A percentile compares a stretch with the other conserved stretches of the same genome.
Conservation (phyloP, 2,113 vertebrate genomes). For the Austrofundulus limnaeus region DNA sequence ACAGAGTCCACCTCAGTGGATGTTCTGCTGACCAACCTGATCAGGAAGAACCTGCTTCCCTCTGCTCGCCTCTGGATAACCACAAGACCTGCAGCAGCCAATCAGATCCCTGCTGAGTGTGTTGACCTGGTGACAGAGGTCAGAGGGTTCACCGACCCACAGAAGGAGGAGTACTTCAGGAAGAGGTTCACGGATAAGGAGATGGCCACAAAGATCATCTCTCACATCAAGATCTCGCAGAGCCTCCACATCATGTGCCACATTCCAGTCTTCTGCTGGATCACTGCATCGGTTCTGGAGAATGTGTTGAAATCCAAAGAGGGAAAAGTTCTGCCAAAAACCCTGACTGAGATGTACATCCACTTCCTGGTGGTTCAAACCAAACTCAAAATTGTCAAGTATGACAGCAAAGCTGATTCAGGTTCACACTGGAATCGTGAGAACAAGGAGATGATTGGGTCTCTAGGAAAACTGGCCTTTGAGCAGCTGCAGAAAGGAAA, state of each 20-base stretch:
- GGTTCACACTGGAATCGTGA: conserved; percentile 31
- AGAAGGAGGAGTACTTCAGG: too few species aligned
- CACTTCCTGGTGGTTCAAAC: too few species aligned
- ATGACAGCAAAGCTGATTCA: not conserved
- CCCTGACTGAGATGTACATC: conserved; percentile 36
- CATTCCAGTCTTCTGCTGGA: conserved; percentile 12
- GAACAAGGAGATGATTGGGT: conserved; percentile 18
- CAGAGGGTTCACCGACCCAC: too few species aligned
- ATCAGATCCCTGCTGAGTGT: too few species aligned
- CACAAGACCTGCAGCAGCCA: too few species aligned
- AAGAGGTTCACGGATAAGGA: not conserved
- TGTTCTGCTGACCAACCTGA: too few species aligned
- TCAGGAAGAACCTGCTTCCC: too few species aligned
- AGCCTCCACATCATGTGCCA: too few species aligned
- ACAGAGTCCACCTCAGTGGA: too few species aligned
- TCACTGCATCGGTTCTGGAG: conserved; percentile 24
- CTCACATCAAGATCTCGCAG: not conserved
- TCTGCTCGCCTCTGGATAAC: conserved; percentile 5
- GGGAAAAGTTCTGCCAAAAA: conserved; percentile 26
- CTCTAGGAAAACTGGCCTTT: conserved; percentile 34
- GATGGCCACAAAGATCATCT: not conserved
- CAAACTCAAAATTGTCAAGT: not conserved
- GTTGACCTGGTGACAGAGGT: too few species aligned
- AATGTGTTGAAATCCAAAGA: conserved; percentile 16
- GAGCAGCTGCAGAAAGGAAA: conserved; percentile 40